Percentiles rank a stretch among this genome's conserved stretches.
These are phyloP conservation scores for Stomatorhinus walkeri DNA, from an alignment of 2,797 vertebrate genomes.

Conservation along the genomic window DNA sequence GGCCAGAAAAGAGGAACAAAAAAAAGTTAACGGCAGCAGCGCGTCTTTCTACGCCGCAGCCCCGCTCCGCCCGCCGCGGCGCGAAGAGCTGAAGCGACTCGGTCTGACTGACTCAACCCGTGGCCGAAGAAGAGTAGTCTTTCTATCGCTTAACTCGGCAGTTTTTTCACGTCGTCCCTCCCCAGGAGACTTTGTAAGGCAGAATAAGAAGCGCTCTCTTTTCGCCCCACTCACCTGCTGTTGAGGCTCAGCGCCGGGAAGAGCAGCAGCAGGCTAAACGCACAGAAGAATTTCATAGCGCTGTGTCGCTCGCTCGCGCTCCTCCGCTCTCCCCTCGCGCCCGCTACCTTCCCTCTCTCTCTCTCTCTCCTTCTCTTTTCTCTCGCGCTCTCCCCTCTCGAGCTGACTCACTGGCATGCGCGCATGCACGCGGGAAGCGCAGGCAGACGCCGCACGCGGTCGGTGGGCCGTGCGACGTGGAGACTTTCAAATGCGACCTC, in stretches of 20 bases:
- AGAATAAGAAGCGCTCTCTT: constrained; percentile 6
- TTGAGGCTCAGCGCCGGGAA: constrained; percentile 21
- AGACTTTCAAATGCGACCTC: constrained; percentile 3
- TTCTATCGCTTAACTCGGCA: not conserved
- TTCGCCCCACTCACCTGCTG: constrained; percentile 17
- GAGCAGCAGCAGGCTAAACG: constrained; percentile 24
- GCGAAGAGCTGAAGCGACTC: not conserved
- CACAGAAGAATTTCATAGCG: constrained; percentile 22
- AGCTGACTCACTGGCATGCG: constrained; percentile 14
- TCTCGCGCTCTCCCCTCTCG: not conserved
- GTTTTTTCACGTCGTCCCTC: not conserved
- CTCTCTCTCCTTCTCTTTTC: constrained; percentile 6
- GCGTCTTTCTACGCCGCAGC: not conserved
- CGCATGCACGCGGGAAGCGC: constrained; percentile 1
- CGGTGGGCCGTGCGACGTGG: not conserved
- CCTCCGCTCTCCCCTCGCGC: not conserved
- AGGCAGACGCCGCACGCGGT: not conserved
- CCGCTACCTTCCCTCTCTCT: not conserved
- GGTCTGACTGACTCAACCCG: not conserved
- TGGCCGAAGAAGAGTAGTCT: constrained; percentile 9
- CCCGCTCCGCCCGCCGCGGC: not conserved
- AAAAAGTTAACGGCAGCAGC: constrained; percentile 22
- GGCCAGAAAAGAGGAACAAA: not conserved
- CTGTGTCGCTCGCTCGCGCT: constrained; percentile 15
- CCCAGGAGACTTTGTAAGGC: not conserved